Conservation (phyloP, 1,140 invertebrate species). For the Cecropterus lyciades region DNA sequence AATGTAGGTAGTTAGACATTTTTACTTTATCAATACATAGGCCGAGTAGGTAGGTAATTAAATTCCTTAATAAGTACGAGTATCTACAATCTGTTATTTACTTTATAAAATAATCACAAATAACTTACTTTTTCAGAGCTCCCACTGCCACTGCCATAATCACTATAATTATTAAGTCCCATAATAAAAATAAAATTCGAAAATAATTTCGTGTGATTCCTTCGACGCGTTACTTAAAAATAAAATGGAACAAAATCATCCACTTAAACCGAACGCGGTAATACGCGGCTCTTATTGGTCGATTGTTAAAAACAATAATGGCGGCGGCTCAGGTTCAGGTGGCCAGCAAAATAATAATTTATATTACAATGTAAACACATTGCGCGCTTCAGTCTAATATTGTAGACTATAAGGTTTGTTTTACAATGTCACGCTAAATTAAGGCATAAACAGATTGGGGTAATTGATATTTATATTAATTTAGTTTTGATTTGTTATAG, state of each 20-base stretch:
- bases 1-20: too few relatives aligned
- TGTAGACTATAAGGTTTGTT: background rate
- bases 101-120: constrained; percentile 16
- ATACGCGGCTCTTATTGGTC: constrained; percentile 38
- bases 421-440: constrained; percentile 4
- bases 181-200: constrained; percentile 25
- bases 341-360: constrained; percentile 1
- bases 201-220: constrained; percentile 28
- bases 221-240: constrained; percentile 16
- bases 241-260: background rate
- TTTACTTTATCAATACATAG: too few relatives aligned
- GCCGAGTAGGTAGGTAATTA: too few relatives aligned
- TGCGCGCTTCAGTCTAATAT: background rate
- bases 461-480: too few relatives aligned
- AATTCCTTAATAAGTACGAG: too few relatives aligned
- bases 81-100: too few relatives aligned
- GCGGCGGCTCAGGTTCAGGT: background rate
- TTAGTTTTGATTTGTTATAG: background rate
- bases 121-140: constrained; percentile 52
- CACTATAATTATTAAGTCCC: constrained; percentile 47
- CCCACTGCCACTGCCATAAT: constrained; percentile 51
- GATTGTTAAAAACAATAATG: constrained; percentile 22
- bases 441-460: background rate
- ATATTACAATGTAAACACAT: background rate
- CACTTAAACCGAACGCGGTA: constrained; percentile 9